phyloP scores from a whole-genome alignment of 2,888 invertebrate genomes.

The Oscheius sp. region DNA sequence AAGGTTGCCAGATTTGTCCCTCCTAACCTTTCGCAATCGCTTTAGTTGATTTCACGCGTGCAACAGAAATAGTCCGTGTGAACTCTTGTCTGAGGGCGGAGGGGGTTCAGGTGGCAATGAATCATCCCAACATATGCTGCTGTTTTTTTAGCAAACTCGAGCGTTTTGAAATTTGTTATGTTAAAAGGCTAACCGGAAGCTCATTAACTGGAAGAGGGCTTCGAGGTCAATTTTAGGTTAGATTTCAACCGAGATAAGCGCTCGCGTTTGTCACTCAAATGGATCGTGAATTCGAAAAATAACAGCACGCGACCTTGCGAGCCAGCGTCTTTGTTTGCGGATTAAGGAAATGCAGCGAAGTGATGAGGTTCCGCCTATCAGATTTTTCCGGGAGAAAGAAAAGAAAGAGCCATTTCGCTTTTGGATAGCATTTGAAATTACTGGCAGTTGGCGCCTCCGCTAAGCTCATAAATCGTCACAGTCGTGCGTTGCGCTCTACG shows the following conservation, averaged over 20 bases:
- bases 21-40: constrained; percentile 20
- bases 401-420: neutral
- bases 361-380: neutral
- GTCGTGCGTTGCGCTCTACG: constrained; percentile 4
- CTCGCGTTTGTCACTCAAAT: constrained; percentile 7
- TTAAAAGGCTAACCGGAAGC: neutral
- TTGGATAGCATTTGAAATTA: constrained; percentile 17
- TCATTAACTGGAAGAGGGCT: neutral
- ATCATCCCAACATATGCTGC: neutral
- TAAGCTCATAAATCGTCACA: constrained; percentile 27
- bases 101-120: neutral
- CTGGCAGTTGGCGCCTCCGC: constrained; percentile 18
- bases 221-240: neutral
- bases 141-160: too few relatives aligned
- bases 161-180: too few relatives aligned
- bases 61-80: constrained; percentile 11
- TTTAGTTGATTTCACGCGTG: neutral
- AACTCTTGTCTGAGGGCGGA: too few relatives aligned
- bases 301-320: constrained; percentile 20
- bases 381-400: neutral
- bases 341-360: neutral
- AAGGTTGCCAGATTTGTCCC: neutral
- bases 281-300: constrained; percentile 16
- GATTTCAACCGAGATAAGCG: neutral
- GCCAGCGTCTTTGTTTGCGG: constrained; percentile 5